Conservation (phyloP, 2,797 vertebrate genomes). For the Sarcophilus harrisii region DNA sequence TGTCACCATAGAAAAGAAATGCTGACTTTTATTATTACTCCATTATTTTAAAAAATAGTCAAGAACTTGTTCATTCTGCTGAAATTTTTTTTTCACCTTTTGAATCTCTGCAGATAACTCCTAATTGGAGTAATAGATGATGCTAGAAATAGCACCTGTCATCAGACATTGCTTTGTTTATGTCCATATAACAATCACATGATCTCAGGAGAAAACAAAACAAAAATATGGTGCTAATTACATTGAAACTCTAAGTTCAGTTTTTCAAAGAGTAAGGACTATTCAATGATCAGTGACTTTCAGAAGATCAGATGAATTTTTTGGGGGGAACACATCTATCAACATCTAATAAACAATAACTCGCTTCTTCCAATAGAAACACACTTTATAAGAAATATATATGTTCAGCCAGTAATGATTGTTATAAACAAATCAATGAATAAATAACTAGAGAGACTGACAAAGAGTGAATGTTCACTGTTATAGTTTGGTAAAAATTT, state of each 20-base stretch:
- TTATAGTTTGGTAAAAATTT: background rate
- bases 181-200: background rate
- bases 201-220: background rate
- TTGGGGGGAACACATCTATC: background rate
- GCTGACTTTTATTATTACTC: background rate
- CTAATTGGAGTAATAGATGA: background rate
- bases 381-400: background rate
- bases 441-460: background rate
- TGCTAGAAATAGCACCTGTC: background rate
- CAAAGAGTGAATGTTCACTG: background rate
- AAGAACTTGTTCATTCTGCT: background rate
- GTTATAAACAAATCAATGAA: background rate
- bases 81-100: background rate
- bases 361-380: background rate
- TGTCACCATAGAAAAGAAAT: background rate
- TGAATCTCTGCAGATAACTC: background rate
- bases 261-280: background rate
- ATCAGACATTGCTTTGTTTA: background rate
- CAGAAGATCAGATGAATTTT: background rate
- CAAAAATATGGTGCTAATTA: background rate
- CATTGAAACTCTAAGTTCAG: background rate
- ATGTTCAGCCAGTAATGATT: background rate
- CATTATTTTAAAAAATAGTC: background rate
- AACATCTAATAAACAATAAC: background rate
- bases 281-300: background rate